phyloP scores from a whole-genome alignment of 2,888 invertebrate species.

The Odiellus spinosus region DNA sequence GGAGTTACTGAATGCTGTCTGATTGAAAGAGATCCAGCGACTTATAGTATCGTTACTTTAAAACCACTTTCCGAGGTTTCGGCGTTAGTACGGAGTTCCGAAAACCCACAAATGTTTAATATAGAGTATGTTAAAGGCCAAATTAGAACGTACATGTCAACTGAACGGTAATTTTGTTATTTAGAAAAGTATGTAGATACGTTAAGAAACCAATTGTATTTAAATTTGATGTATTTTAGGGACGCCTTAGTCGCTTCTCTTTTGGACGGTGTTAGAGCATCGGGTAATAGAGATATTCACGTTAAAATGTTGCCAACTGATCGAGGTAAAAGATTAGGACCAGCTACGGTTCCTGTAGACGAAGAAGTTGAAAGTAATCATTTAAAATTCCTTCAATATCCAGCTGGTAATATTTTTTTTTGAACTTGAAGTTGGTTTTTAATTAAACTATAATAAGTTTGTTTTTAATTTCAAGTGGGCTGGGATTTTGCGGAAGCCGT shows the following conservation, averaged over 20 bases:
- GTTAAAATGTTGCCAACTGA: constrained; percentile 71
- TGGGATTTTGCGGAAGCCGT: constrained; percentile 62
- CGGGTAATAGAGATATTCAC: constrained; percentile 92
- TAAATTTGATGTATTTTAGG: constrained; percentile 35
- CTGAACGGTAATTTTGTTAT: constrained; percentile 51
- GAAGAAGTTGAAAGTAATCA: constrained; percentile 90
- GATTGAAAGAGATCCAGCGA: constrained; percentile 89
- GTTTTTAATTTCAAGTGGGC: constrained; percentile 29
- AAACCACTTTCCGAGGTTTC: constrained; percentile 48
- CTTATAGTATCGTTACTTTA: constrained; percentile 81
- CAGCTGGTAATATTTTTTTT: constrained; percentile 32
- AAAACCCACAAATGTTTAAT: constrained; percentile 80
- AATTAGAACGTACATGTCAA: constrained; percentile 70
- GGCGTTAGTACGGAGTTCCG: constrained; percentile 71
- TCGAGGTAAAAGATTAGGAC: constrained; percentile 73
- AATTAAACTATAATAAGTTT: constrained; percentile 1
- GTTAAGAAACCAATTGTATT: background rate
- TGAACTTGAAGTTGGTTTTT: background rate
- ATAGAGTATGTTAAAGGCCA: constrained; percentile 89
- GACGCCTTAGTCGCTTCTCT: constrained; percentile 89
- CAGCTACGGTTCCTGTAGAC: constrained; percentile 64
- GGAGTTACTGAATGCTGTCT: constrained; percentile 91
- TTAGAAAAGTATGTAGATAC: background rate
- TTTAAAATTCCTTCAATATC: constrained; percentile 55
- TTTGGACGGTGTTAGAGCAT: constrained; percentile 87